Conservation (phyloP, 2,113 vertebrate species). For the Monarcha castaneiventris region DNA sequence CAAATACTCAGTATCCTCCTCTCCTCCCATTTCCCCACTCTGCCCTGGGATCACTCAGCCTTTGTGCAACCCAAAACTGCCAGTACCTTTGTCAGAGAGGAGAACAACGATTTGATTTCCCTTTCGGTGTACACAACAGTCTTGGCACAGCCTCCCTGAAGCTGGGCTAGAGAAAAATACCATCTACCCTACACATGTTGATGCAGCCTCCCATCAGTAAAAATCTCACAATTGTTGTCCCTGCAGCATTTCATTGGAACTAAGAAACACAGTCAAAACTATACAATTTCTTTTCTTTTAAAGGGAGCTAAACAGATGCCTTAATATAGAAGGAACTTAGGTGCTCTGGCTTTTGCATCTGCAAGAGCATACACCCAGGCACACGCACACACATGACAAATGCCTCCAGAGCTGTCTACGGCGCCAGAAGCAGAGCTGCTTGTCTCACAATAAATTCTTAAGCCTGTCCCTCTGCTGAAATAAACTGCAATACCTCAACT, state of each 20-base stretch:
- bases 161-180: neutral
- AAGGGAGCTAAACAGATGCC: neutral
- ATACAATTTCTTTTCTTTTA: neutral
- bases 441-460: neutral
- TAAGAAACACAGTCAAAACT: neutral
- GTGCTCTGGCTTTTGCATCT: neutral
- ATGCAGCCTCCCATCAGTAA: neutral
- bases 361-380: neutral
- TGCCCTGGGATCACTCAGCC: neutral
- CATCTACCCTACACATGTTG: neutral
- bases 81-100: neutral
- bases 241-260: neutral
- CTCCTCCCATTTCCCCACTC: neutral
- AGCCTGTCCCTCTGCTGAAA: slow-evolving; percentile 8
- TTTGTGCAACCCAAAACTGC: neutral
- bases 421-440: neutral
- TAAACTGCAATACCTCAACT: neutral
- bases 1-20: neutral
- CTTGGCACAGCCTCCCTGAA: neutral
- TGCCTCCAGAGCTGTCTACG: neutral
- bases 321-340: neutral
- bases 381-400: neutral
- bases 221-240: neutral
- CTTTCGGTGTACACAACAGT: neutral
- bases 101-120: neutral